A percentile compares a stretch with the other conserved stretches of the same genome.
phyloP scores from a whole-genome alignment of 1,140 invertebrate genomes.

The fruit fly (Drosophila melanogaster) region Release_6_plus_ISO1_MT NC_004354.4:6032001-6032500 shows the following conservation, averaged over 20 bases:
- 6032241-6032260: slow-evolving; percentile 12
- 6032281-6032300: slow-evolving; percentile 82
- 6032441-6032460: slow-evolving; percentile 27
- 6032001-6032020: slow-evolving; percentile 67
- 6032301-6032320: slow-evolving; percentile 85
- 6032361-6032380: slow-evolving; percentile 83
- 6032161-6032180: slow-evolving; percentile 85
- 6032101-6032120: slow-evolving; percentile 42
- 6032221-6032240: slow-evolving; percentile 31
- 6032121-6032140: neutral
- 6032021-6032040: slow-evolving; percentile 82
- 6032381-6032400: slow-evolving; percentile 7
- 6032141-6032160: slow-evolving; percentile 52
- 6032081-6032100: slow-evolving; percentile 57
- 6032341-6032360: slow-evolving; percentile 84
- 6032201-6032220: slow-evolving; percentile 23
- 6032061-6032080: slow-evolving; percentile 21
- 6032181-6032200: slow-evolving; percentile 85
- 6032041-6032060: slow-evolving; percentile 62
- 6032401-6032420: slow-evolving; percentile 51
- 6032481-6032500: slow-evolving; percentile 63
- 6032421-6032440: slow-evolving; percentile 1
- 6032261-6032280: slow-evolving; percentile 36
- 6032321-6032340: slow-evolving; percentile 83
- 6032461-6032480: slow-evolving; percentile 70